Conservation (phyloP, 2,888 invertebrate species). For the Stramonita haemastoma region DNA sequence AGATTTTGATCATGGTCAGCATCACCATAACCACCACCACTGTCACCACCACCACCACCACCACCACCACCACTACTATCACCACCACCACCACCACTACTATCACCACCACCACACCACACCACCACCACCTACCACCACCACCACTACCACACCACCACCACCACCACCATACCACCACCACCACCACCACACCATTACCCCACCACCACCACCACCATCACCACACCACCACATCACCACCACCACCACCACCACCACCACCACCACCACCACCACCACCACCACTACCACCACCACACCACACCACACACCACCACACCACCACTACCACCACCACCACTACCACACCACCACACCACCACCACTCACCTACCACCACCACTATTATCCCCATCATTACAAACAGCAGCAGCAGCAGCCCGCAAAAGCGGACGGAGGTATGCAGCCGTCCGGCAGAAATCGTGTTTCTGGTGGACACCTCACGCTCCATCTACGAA, state of each 20-base stretch:
- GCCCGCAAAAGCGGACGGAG: too few species aligned
- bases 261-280: not conserved
- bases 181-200: not conserved
- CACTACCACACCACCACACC: not conserved
- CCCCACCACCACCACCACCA: not conserved
- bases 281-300: not conserved
- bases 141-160: not conserved
- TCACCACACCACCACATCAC: not conserved
- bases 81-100: not conserved
- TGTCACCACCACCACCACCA: not conserved
- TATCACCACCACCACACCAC: not conserved
- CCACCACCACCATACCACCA: not conserved
- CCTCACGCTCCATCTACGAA: constrained; percentile 34
- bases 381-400: not conserved
- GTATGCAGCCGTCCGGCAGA: constrained; percentile 13
- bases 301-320: not conserved
- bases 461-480: constrained; percentile 38
- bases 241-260: too few species aligned
- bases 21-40: not conserved
- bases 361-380: not conserved
- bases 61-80: not conserved
- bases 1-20: not conserved
- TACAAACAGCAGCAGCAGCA: not conserved
- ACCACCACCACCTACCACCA: not conserved
- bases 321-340: not conserved